Evolutionary conservation across 2,888 invertebrate genomes (phyloP).

Genomic region (Diarsia brunnea): DNA sequence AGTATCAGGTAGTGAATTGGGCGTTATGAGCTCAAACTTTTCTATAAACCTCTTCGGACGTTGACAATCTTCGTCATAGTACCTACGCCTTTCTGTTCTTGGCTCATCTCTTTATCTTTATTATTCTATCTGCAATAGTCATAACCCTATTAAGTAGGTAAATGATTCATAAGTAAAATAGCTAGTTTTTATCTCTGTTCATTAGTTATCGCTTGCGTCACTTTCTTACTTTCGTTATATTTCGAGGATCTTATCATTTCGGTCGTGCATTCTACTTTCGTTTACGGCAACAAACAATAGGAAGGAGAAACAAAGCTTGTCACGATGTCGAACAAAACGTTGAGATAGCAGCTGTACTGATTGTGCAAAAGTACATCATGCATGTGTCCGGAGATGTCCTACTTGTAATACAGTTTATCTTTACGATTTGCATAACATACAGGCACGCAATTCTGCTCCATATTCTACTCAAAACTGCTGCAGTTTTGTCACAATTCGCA

Average conservation of each 20-base stretch:
- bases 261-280: constrained; percentile 60
- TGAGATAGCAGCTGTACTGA: constrained; percentile 47
- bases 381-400: constrained; percentile 40
- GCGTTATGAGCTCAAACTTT: too few species aligned
- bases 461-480: constrained; percentile 45
- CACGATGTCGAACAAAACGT: constrained; percentile 51
- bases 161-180: constrained; percentile 28
- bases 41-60: background rate
- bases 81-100: background rate
- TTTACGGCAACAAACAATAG: constrained; percentile 45
- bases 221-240: constrained; percentile 33
- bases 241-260: constrained; percentile 56
- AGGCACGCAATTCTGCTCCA: constrained; percentile 41
- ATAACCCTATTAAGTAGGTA: too few species aligned
- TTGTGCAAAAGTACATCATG: constrained; percentile 55
- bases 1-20: too few species aligned
- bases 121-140: background rate
- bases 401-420: constrained; percentile 46
- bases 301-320: constrained; percentile 52
- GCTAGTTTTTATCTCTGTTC: constrained; percentile 12
- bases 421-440: constrained; percentile 58
- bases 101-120: background rate
- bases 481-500: constrained; percentile 57
- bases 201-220: constrained; percentile 46
- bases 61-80: background rate